phyloP scores from a whole-genome alignment of 2,113 vertebrate genomes.

The Turdus rufiventris region DNA sequence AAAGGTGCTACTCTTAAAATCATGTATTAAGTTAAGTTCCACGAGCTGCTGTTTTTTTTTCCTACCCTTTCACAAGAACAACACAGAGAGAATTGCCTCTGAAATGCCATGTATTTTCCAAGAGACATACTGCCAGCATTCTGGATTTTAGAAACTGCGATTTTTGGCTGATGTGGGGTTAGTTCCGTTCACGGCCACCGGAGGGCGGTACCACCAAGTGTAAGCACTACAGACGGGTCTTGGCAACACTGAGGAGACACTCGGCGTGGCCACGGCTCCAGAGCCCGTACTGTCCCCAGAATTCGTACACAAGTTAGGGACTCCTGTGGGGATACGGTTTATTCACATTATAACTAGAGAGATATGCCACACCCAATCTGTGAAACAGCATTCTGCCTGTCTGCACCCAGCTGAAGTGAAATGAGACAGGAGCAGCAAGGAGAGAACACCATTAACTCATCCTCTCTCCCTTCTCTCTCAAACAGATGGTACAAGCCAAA shows the following conservation, averaged over 20 bases:
- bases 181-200: background rate
- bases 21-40: rapidly evolving
- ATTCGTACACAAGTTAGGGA: background rate
- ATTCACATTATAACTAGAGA: background rate
- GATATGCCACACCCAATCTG: background rate
- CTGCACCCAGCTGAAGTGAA: background rate
- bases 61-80: background rate
- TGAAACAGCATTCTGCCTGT: background rate
- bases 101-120: background rate
- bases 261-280: background rate
- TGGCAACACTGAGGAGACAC: background rate
- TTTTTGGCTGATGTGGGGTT: background rate
- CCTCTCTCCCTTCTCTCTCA: background rate
- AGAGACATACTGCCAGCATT: background rate
- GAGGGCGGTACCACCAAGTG: background rate
- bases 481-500: background rate
- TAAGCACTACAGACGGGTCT: background rate
- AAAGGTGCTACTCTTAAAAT: background rate
- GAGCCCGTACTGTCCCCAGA: background rate
- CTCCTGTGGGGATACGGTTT: background rate
- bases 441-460: background rate
- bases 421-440: background rate
- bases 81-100: background rate
- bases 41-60: background rate
- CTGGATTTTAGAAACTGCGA: background rate